A percentile compares a stretch with the other conserved stretches of the same genome.
Evolutionary conservation across 2,888 invertebrate species (phyloP).

Genomic region (Drosophila percnosoma): DNA sequence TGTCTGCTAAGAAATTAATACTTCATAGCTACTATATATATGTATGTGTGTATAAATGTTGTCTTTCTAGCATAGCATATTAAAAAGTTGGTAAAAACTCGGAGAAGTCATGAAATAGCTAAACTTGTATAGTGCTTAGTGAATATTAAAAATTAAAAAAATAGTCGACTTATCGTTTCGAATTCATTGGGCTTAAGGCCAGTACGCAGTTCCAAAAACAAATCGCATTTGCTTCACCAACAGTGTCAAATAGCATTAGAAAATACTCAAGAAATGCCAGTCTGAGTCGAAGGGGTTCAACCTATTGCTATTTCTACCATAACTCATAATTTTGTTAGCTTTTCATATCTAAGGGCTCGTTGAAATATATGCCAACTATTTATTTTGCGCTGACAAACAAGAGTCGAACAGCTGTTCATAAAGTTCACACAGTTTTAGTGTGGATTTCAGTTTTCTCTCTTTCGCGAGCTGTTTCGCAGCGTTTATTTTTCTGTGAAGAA

Average conservation of each 20-base stretch:
- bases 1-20: not conserved
- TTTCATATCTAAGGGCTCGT: not conserved
- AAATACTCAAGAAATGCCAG: not conserved
- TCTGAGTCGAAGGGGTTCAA: not conserved
- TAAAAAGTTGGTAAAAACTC: not conserved
- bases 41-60: not conserved
- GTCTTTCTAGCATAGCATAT: not conserved
- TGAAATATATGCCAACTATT: not conserved
- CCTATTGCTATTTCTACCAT: not conserved
- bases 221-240: not conserved
- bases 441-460: not conserved
- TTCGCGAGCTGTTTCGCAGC: not conserved
- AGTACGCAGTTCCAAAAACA: not conserved
- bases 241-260: not conserved
- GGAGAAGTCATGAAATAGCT: not conserved
- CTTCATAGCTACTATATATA: not conserved
- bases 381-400: not conserved
- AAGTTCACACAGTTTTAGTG: not conserved
- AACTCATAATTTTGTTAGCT: not conserved
- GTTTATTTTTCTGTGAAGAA: not conserved
- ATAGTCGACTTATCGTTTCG: conserved; percentile 4
- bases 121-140: not conserved
- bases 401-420: not conserved
- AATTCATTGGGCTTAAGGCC: not conserved
- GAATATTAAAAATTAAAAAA: not conserved